phyloP scores from a whole-genome alignment of 1,140 invertebrate species.

The Drosophila subpulchrella region DNA sequence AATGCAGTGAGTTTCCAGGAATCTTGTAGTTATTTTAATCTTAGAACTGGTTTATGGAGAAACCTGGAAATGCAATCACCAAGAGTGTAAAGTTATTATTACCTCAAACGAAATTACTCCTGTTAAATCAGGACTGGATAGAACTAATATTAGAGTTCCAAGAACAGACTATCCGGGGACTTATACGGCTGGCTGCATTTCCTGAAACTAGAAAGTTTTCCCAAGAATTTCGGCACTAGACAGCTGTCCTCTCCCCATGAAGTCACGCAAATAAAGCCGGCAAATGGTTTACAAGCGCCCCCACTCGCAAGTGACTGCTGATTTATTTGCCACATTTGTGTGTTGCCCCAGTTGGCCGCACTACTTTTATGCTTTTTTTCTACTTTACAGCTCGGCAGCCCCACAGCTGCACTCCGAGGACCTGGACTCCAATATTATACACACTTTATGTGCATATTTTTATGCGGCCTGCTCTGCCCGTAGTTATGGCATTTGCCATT shows the following conservation, averaged over 20 bases:
- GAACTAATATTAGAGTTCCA: slow-evolving; percentile 1
- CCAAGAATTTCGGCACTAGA: slow-evolving; percentile 23
- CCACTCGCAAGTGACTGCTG: slow-evolving; percentile 39
- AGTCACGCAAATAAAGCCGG: slow-evolving; percentile 54
- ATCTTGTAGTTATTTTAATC: background rate
- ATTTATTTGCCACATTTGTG: slow-evolving; percentile 62
- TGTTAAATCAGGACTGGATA: background rate
- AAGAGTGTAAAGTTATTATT: background rate
- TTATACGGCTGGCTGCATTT: slow-evolving; percentile 19
- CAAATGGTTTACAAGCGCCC: slow-evolving; percentile 48
- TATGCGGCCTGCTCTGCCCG: slow-evolving; percentile 48
- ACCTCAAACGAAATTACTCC: background rate
- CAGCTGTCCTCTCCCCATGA: slow-evolving; percentile 12
- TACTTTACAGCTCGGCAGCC: background rate
- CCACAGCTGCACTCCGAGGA: slow-evolving; percentile 21
- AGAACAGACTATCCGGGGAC: background rate
- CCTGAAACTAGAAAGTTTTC: slow-evolving; percentile 21
- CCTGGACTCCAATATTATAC: slow-evolving; percentile 60
- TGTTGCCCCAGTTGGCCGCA: slow-evolving; percentile 34
- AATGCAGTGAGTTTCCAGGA: background rate
- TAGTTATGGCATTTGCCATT: slow-evolving; percentile 54
- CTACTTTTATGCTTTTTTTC: slow-evolving; percentile 25
- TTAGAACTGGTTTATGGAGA: background rate
- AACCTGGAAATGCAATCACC: background rate
- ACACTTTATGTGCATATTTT: slow-evolving; percentile 79